phyloP scores from a whole-genome alignment of 2,113 vertebrate species.

The Vulpes lagopus region DNA sequence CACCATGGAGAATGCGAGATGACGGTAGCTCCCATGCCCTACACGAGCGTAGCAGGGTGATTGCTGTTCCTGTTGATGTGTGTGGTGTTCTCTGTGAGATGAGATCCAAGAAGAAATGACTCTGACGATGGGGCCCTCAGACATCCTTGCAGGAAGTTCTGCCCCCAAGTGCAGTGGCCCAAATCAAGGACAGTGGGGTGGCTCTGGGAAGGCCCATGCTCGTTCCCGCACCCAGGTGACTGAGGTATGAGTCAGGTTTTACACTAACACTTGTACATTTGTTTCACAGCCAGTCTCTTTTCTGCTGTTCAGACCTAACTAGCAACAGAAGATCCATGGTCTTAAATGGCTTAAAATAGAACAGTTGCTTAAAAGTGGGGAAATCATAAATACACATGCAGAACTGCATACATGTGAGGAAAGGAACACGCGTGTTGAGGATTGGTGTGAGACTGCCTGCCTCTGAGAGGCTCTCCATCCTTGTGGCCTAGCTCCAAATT shows the following conservation, averaged over 20 bases:
- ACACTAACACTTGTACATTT: background rate
- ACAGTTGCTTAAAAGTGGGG: background rate
- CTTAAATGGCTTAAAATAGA: background rate
- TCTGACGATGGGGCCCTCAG: background rate
- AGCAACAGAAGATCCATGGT: background rate
- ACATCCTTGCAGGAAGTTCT: background rate
- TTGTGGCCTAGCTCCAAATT: background rate
- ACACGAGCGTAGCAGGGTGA: background rate
- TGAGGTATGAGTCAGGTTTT: background rate
- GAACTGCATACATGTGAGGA: background rate
- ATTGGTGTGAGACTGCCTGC: background rate
- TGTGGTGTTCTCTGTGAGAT: background rate
- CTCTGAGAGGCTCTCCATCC: background rate
- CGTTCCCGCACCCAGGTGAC: background rate
- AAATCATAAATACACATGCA: background rate
- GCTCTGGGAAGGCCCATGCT: background rate
- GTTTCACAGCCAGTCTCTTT: background rate
- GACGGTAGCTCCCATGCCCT: no score
- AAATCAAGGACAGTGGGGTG: background rate
- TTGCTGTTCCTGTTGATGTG: fast-evolving
- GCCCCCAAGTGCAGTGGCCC: fast-evolving
- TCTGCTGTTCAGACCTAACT: background rate
- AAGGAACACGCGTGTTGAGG: background rate
- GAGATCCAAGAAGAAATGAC: background rate
- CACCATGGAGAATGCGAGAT: background rate